Evolutionary conservation across 2,888 invertebrate genomes (phyloP).

Genomic region (Drosophila infuscata): DNA sequence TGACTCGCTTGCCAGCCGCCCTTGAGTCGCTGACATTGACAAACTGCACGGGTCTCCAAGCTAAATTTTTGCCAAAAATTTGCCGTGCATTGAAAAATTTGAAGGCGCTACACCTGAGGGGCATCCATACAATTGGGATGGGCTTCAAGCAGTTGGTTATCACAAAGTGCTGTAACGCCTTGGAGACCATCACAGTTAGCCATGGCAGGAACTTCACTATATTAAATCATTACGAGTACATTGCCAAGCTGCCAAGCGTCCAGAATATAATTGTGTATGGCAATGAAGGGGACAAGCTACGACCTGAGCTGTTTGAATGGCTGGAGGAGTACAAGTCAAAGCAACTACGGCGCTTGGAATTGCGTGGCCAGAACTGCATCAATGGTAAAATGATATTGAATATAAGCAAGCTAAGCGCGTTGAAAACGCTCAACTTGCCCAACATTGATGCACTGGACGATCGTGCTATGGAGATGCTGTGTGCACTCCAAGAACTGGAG

Average conservation of each 20-base stretch:
- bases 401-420: constrained; percentile 29
- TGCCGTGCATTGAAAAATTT: constrained; percentile 18
- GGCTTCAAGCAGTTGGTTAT: background rate
- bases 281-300: background rate
- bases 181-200: constrained; percentile 40
- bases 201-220: no score
- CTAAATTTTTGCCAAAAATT: background rate
- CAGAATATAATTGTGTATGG: constrained; percentile 35
- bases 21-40: constrained; percentile 36
- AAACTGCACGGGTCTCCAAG: constrained; percentile 9
- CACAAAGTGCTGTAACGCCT: background rate
- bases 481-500: constrained; percentile 37
- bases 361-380: constrained; percentile 10
- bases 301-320: constrained; percentile 19
- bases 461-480: constrained; percentile 12
- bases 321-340: constrained; percentile 29
- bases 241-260: constrained; percentile 54
- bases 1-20: constrained; percentile 16
- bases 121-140: background rate
- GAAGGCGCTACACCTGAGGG: constrained; percentile 28
- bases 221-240: constrained; percentile 19
- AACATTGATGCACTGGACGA: constrained; percentile 10
- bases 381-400: background rate
- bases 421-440: constrained; percentile 30
- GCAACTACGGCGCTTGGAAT: constrained; percentile 43